Evolutionary conservation across 2,113 vertebrate species (phyloP).

Genomic region (Periophthalmus modestus): DNA sequence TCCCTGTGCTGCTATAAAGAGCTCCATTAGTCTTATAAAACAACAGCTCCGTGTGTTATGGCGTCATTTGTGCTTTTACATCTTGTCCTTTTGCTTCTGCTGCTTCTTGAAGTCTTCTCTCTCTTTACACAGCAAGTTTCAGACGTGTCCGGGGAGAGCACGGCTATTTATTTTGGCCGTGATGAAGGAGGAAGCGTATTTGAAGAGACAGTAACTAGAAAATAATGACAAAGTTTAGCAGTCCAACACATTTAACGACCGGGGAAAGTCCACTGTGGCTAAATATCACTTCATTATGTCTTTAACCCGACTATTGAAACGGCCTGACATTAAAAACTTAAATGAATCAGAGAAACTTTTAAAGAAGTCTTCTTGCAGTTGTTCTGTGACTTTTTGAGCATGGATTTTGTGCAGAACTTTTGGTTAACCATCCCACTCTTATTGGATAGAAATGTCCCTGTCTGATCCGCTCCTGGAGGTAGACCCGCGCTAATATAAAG

Average conservation of each 20-base stretch:
- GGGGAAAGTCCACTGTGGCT: neutral
- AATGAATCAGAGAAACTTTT: constrained; percentile 2
- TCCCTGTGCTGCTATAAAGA: no score
- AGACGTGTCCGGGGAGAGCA: constrained; percentile 25
- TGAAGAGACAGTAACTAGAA: constrained; percentile 68
- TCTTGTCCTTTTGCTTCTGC: no score
- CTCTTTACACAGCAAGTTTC: constrained; percentile 7
- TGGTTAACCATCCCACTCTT: no score
- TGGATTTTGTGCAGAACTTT: neutral
- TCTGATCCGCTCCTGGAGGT: neutral
- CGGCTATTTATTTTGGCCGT: constrained; percentile 72
- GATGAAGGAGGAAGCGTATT: constrained; percentile 71
- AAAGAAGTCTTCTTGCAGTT: neutral
- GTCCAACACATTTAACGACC: neutral
- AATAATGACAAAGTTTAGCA: constrained; percentile 45
- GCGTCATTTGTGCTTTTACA: no score
- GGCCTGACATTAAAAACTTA: neutral
- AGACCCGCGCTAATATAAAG: neutral
- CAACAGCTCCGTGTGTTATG: neutral
- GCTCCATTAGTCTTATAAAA: neutral
- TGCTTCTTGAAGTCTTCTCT: neutral
- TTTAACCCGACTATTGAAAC: neutral
- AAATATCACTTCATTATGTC: neutral
- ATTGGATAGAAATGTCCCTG: constrained; percentile 1
- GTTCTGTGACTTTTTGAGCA: neutral